phyloP scores from a whole-genome alignment of 2,113 vertebrate genomes.

The Circaetus gallicus region DNA sequence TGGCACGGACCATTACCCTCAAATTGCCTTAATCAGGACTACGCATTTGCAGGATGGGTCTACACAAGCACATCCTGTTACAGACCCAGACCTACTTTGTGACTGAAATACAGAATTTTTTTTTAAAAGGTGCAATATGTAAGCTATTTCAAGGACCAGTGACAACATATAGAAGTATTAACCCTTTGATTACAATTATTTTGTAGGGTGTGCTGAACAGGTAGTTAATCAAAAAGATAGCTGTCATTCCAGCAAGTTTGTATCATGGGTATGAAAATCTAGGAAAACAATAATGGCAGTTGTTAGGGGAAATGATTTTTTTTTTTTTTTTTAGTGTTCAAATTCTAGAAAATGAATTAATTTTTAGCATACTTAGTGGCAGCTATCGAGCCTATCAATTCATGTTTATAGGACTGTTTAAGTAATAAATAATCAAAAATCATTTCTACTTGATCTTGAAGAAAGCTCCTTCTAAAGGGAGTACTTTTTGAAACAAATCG shows the following conservation, averaged over 20 bases:
- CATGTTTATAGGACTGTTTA: neutral
- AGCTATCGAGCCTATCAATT: neutral
- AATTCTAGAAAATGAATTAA: neutral
- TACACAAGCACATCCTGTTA: neutral
- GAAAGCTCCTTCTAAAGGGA: neutral
- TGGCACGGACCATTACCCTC: neutral
- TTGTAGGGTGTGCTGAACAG: neutral
- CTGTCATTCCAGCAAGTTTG: neutral
- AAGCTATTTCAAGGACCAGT: neutral
- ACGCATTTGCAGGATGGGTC: neutral
- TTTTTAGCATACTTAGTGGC: neutral
- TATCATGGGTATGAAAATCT: neutral
- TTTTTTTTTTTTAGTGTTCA: neutral
- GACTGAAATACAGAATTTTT: neutral
- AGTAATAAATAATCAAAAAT: neutral
- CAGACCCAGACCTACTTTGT: neutral
- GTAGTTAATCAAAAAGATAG: neutral
- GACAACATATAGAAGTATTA: neutral
- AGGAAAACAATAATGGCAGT: neutral
- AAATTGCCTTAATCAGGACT: neutral
- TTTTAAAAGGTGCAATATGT: neutral
- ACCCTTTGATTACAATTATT: neutral
- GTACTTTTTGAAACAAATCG: neutral
- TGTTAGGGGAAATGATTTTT: neutral
- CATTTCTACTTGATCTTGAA: neutral